Conservation (phyloP, 2,797 vertebrate species). For the Carcharodon carcharias region DNA sequence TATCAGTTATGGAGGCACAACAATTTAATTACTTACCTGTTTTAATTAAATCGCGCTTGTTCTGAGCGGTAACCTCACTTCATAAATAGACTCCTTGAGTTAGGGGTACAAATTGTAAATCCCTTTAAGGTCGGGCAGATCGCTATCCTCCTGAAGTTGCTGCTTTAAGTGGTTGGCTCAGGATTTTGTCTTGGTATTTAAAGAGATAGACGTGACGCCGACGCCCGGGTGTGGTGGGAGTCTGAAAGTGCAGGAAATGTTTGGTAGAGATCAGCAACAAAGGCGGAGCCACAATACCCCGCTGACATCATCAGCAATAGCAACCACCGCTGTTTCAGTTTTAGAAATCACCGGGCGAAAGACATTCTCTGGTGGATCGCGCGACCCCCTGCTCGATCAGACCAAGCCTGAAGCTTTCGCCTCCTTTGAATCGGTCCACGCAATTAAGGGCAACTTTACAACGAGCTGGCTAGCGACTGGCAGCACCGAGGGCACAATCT, state of each 20-base stretch:
- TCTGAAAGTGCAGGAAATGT: neutral
- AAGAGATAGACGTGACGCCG: slow-evolving; percentile 24
- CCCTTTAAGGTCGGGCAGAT: neutral
- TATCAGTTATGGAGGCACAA: too few relatives aligned
- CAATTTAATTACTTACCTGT: neutral
- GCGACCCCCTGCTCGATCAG: too few relatives aligned
- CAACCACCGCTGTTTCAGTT: neutral
- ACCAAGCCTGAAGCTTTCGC: neutral
- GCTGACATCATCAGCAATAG: slow-evolving; percentile 1
- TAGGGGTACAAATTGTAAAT: slow-evolving; percentile 1
- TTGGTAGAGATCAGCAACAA: neutral
- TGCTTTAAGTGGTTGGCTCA: neutral
- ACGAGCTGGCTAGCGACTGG: neutral
- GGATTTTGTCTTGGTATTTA: neutral
- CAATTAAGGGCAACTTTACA: neutral
- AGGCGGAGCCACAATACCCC: neutral
- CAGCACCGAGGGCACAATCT: neutral
- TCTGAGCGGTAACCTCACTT: neutral
- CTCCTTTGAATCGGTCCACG: neutral
- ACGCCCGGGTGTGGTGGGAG: slow-evolving; percentile 26
- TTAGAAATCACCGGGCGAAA: too few relatives aligned
- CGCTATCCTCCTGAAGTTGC: neutral
- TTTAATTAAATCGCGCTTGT: neutral
- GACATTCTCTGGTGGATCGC: too few relatives aligned
- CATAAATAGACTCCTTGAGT: neutral